Evolutionary conservation across 2,888 invertebrate species (phyloP).

Genomic region (Neria commutata): DNA sequence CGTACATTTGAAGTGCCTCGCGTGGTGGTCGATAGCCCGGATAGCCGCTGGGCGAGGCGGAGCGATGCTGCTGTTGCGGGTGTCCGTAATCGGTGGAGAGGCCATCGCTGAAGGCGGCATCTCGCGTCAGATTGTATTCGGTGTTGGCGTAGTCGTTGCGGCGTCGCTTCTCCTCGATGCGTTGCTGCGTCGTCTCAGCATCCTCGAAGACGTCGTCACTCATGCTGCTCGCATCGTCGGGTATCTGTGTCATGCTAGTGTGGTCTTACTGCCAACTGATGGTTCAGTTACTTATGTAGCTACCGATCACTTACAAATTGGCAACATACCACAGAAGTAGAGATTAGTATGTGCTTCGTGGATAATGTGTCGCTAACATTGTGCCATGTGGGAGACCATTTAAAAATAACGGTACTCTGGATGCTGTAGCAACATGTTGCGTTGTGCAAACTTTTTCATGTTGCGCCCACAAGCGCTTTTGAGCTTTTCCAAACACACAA

Average conservation of each 20-base stretch:
- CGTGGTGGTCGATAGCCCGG: constrained; percentile 78
- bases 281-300: constrained; percentile 5
- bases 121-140: constrained; percentile 29
- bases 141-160: constrained; percentile 38
- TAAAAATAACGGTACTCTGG: too few species aligned
- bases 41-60: constrained; percentile 79
- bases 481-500: too few species aligned
- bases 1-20: constrained; percentile 68
- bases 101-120: constrained; percentile 47
- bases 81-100: constrained; percentile 42
- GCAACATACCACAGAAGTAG: too few species aligned
- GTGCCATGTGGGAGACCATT: too few species aligned
- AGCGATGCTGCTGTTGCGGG: constrained; percentile 35
- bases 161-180: constrained; percentile 52
- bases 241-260: constrained; percentile 65
- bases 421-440: too few species aligned
- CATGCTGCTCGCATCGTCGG: constrained; percentile 74
- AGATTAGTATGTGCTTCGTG: too few species aligned
- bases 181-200: constrained; percentile 61
- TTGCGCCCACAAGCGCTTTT: too few species aligned
- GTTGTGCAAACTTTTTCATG: too few species aligned
- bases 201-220: constrained; percentile 85
- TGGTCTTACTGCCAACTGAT: not conserved
- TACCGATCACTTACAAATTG: too few species aligned
- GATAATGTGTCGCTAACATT: too few species aligned